Evolutionary conservation across 2,797 vertebrate genomes (phyloP).

Genomic region (Brachyrhaphis roseni): DNA sequence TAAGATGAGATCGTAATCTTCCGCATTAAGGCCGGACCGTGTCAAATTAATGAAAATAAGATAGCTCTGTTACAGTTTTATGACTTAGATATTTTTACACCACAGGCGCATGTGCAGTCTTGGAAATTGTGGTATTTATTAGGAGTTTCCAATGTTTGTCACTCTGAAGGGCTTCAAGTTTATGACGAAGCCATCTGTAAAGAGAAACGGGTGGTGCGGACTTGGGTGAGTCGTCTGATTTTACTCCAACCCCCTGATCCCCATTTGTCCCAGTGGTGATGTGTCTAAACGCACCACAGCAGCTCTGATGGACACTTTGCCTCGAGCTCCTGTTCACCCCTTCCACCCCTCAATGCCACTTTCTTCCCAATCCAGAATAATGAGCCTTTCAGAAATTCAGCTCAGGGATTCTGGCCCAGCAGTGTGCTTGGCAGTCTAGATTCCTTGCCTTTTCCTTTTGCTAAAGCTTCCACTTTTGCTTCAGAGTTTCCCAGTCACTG

Average conservation of each 20-base stretch:
- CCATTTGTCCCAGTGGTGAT: slow-evolving; percentile 77
- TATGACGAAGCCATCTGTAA: slow-evolving; percentile 22
- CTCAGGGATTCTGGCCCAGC: slow-evolving; percentile 68
- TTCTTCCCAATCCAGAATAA: slow-evolving; percentile 72
- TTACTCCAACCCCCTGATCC: slow-evolving; percentile 64
- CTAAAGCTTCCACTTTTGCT: slow-evolving; percentile 67
- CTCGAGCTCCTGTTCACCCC: slow-evolving; percentile 71
- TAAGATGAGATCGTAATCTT: slow-evolving; percentile 60
- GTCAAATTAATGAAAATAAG: slow-evolving; percentile 59
- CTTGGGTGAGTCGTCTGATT: slow-evolving; percentile 60
- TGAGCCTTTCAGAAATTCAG: slow-evolving; percentile 77
- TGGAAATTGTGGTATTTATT: slow-evolving; percentile 3
- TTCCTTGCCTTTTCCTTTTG: slow-evolving; percentile 51
- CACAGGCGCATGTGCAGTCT: slow-evolving; percentile 24
- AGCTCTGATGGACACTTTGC: slow-evolving; percentile 71
- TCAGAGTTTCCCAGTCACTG: slow-evolving; percentile 57
- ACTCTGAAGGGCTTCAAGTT: background rate
- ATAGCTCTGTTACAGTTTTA: slow-evolving; percentile 46
- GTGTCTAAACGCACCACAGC: slow-evolving; percentile 73
- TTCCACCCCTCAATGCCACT: slow-evolving; percentile 66
- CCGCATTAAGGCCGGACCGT: slow-evolving; percentile 49
- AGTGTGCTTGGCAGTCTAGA: slow-evolving; percentile 64
- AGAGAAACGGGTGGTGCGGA: slow-evolving; percentile 29
- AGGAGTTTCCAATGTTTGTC: background rate
- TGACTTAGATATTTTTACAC: slow-evolving; percentile 31